phyloP scores from a whole-genome alignment of 2,113 vertebrate species.

The Myiozetetes cayanensis region DNA sequence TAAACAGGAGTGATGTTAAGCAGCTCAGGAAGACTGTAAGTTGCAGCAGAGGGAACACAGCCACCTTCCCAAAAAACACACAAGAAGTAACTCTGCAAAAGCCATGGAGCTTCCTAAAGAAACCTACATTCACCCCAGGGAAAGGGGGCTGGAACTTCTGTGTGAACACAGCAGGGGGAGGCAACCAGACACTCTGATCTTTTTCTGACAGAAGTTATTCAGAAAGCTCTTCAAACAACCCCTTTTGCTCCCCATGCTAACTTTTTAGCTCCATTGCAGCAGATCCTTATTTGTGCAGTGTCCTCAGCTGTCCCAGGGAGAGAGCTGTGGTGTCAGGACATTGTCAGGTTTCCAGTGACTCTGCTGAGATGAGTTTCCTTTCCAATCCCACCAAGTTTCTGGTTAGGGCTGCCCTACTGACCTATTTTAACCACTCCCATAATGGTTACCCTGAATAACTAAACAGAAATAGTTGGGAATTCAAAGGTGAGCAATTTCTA shows the following conservation, averaged over 20 bases:
- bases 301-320: neutral
- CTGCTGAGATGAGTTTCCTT: neutral
- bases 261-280: neutral
- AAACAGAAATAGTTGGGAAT: neutral
- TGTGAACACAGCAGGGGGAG: rapidly evolving
- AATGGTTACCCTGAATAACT: neutral
- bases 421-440: neutral
- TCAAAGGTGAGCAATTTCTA: neutral
- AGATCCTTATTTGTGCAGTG: rapidly evolving
- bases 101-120: neutral
- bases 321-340: neutral
- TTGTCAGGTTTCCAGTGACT: neutral
- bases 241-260: neutral
- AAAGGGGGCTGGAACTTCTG: neutral
- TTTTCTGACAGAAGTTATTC: neutral
- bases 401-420: neutral
- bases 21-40: neutral
- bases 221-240: neutral
- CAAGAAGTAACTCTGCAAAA: neutral
- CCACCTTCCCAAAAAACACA: neutral
- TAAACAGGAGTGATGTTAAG: neutral
- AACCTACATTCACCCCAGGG: too few species aligned
- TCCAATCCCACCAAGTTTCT: neutral
- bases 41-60: neutral
- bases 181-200: neutral